These are phyloP conservation scores for Nephotettix cincticeps DNA, from an alignment of 1,140 invertebrate genomes.

Conservation along the genomic window DNA sequence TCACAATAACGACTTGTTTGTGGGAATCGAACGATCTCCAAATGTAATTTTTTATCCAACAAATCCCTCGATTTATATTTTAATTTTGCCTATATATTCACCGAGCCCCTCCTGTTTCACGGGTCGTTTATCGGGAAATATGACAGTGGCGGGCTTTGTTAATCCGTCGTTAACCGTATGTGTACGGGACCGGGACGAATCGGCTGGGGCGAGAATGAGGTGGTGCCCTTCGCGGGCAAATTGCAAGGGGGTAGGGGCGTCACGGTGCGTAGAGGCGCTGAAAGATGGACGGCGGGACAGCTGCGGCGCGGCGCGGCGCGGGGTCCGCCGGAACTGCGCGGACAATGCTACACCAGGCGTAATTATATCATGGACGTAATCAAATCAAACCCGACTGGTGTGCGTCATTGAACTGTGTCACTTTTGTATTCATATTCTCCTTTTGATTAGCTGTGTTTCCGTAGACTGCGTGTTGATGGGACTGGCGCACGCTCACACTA, in stretches of 20 bases:
- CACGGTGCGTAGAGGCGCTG: neutral
- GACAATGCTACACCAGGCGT: too few species aligned
- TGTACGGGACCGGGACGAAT: slow-evolving; percentile 4
- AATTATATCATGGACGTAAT: too few species aligned
- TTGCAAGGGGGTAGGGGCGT: neutral
- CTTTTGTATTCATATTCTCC: too few species aligned
- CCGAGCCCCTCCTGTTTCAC: neutral
- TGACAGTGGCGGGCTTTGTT: neutral
- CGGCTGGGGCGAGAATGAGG: neutral
- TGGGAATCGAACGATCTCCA: neutral
- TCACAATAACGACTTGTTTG: neutral
- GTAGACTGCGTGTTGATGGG: too few species aligned
- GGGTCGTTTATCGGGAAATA: slow-evolving; percentile 3
- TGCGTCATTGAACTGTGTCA: too few species aligned
- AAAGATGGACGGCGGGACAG: neutral
- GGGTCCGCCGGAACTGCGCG: too few species aligned
- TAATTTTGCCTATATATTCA: neutral
- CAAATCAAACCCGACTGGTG: too few species aligned
- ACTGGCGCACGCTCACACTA: too few species aligned
- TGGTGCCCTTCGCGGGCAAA: neutral
- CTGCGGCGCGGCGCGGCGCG: neutral
- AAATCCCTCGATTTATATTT: neutral
- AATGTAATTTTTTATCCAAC: neutral
- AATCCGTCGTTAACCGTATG: slow-evolving; percentile 7
- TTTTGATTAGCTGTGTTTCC: too few species aligned